phyloP scores from a whole-genome alignment of 2,888 invertebrate genomes.

The Acleris sparsana region DNA sequence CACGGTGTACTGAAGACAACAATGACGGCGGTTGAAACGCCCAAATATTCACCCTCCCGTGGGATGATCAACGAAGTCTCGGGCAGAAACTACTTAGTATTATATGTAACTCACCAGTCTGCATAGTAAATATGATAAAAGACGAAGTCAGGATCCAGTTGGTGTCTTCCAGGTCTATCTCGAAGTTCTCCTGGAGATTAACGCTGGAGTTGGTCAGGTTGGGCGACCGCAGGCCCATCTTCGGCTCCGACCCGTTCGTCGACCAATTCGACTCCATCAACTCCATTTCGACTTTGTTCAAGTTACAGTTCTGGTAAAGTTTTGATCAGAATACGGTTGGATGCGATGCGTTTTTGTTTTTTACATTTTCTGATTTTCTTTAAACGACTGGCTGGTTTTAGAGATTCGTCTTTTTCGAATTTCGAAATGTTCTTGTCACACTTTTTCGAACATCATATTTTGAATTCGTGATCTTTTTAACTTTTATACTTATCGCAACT shows the following conservation, averaged over 20 bases:
- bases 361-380: neutral
- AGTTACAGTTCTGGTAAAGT: neutral
- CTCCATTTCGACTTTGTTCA: slow-evolving; percentile 46
- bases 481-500: no score
- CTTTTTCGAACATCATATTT: no score
- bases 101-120: slow-evolving; percentile 86
- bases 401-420: no score
- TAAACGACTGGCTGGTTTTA: no score
- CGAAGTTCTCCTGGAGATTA: slow-evolving; percentile 85
- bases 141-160: slow-evolving; percentile 95
- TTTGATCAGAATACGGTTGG: neutral
- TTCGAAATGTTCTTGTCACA: no score
- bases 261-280: slow-evolving; percentile 66
- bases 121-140: slow-evolving; percentile 97
- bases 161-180: slow-evolving; percentile 90
- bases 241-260: slow-evolving; percentile 39
- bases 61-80: no score
- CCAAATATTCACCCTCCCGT: no score
- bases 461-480: no score
- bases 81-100: no score
- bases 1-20: no score
- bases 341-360: neutral
- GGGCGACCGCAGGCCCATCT: slow-evolving; percentile 60
- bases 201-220: slow-evolving; percentile 70
- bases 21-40: no score